Percentiles rank a stretch among this genome's conserved stretches.
These are phyloP conservation scores for Sminthurinus signatus DNA, from an alignment of 1,140 invertebrate species.

Conservation along the genomic window DNA sequence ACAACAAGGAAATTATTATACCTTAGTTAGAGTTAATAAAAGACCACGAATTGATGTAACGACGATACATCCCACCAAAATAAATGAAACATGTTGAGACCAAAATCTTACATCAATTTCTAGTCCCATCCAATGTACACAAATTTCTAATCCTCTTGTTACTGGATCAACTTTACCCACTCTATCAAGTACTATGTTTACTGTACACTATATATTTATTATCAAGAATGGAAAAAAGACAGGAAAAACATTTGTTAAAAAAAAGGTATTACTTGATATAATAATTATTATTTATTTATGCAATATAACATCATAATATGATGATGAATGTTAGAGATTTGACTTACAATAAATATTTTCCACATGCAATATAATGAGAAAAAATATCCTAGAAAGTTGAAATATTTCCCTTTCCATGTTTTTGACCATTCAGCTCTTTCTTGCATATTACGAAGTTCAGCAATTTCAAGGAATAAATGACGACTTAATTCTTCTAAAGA, in stretches of 20 bases:
- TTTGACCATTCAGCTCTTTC: slow-evolving; percentile 91
- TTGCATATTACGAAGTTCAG: slow-evolving; percentile 88
- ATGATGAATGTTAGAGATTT: too few species aligned
- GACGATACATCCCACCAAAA: slow-evolving; percentile 94
- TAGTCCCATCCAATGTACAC: slow-evolving; percentile 93
- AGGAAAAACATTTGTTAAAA: neutral
- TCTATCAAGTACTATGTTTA: slow-evolving; percentile 98
- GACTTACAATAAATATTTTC: slow-evolving; percentile 97
- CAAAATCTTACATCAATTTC: slow-evolving; percentile 96
- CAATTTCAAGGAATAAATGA: slow-evolving; percentile 91
- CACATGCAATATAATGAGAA: slow-evolving; percentile 98
- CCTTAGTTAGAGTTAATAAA: slow-evolving; percentile 91
- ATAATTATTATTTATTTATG: too few species aligned
- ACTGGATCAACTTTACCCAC: slow-evolving; percentile 98
- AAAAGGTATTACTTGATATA: too few species aligned
- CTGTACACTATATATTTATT: slow-evolving; percentile 75
- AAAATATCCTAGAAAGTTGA: slow-evolving; percentile 97
- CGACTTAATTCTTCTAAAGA: slow-evolving; percentile 85
- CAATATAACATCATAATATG: too few species aligned
- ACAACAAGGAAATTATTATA: too few species aligned
- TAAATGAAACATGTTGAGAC: slow-evolving; percentile 98
- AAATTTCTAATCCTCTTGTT: slow-evolving; percentile 92
- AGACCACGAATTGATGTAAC: slow-evolving; percentile 95
- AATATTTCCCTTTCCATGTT: slow-evolving; percentile 97
- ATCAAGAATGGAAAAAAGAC: too few species aligned